phyloP scores from a whole-genome alignment of 2,797 vertebrate genomes.

The Borostomias antarcticus region DNA sequence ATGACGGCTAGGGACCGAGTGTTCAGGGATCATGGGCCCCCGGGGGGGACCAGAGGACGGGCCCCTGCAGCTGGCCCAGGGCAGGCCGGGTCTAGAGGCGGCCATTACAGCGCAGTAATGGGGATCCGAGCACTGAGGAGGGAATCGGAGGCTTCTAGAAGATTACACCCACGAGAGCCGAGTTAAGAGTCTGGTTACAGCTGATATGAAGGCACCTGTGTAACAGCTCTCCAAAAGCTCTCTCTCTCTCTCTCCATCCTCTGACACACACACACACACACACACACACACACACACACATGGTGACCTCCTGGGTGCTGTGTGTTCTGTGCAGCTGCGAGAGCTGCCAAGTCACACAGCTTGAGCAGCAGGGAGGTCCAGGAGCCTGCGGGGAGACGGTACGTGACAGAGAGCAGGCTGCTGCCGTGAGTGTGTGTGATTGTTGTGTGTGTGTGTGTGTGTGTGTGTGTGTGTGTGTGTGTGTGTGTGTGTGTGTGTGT shows the following conservation, averaged over 20 bases:
- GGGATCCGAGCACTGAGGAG: slow-evolving; percentile 46
- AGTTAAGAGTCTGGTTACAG: slow-evolving; percentile 45
- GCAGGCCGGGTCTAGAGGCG: slow-evolving; percentile 29
- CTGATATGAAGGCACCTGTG: slow-evolving; percentile 70
- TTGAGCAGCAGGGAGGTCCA: slow-evolving; percentile 74
- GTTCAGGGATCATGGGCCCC: slow-evolving; percentile 47
- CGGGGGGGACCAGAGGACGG: slow-evolving; percentile 18
- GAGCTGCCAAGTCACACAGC: slow-evolving; percentile 77
- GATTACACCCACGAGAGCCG: slow-evolving; percentile 43
- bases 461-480: slow-evolving; percentile 7
- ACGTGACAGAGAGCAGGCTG: slow-evolving; percentile 75
- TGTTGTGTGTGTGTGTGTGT: neutral
- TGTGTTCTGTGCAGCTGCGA: slow-evolving; percentile 52
- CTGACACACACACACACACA: slow-evolving; percentile 17
- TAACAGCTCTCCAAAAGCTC: slow-evolving; percentile 66
- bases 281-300: slow-evolving; percentile 27
- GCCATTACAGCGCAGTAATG: slow-evolving; percentile 52
- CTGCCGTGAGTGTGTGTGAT: too few relatives aligned
- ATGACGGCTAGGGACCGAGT: slow-evolving; percentile 51
- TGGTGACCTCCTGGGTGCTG: slow-evolving; percentile 58
- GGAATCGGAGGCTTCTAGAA: slow-evolving; percentile 43
- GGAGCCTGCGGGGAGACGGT: slow-evolving; percentile 69
- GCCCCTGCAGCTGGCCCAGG: neutral
- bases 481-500: slow-evolving; percentile 12
- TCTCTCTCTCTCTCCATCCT: neutral